Evolutionary conservation across 1,140 invertebrate genomes (phyloP).

Genomic region (Dinoponera quadriceps): DNA sequence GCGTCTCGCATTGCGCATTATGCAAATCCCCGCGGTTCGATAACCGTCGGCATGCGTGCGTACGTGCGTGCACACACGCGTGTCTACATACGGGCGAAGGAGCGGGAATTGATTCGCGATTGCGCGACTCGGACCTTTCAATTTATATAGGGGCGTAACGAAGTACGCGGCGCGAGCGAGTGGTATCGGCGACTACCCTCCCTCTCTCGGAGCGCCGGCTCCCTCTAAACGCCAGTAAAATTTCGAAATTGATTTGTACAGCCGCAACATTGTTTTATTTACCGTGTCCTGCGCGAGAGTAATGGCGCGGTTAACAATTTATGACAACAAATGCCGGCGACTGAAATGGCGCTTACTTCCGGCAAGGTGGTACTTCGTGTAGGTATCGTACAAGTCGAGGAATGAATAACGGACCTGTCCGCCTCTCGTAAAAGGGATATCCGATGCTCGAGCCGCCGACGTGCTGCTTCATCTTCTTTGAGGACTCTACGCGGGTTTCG

Average conservation of each 20-base stretch:
- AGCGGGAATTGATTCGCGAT: slow-evolving; percentile 39
- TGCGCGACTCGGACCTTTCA: slow-evolving; percentile 33
- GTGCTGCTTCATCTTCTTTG: slow-evolving; percentile 79
- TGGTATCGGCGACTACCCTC: too few relatives aligned
- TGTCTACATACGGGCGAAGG: slow-evolving; percentile 18
- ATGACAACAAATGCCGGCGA: slow-evolving; percentile 58
- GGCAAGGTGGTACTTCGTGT: slow-evolving; percentile 61
- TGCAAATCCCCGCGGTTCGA: slow-evolving; percentile 57
- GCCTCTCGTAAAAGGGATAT: slow-evolving; percentile 72
- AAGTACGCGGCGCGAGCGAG: not conserved
- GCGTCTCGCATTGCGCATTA: slow-evolving; percentile 49
- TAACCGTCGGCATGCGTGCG: not conserved
- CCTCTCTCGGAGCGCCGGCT: not conserved
- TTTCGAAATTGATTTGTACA: slow-evolving; percentile 51
- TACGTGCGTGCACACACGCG: not conserved
- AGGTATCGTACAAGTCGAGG: slow-evolving; percentile 56
- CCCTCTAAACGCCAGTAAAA: slow-evolving; percentile 6
- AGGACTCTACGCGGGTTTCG: slow-evolving; percentile 69
- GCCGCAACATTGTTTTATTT: slow-evolving; percentile 51
- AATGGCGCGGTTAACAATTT: slow-evolving; percentile 55
- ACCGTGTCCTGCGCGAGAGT: slow-evolving; percentile 29
- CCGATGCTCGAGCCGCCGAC: slow-evolving; percentile 69
- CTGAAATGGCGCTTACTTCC: slow-evolving; percentile 66
- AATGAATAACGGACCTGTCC: slow-evolving; percentile 73
- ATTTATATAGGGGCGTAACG: slow-evolving; percentile 47